Conservation (phyloP, 1,140 invertebrate genomes). For the Drosophila novamexicana region DNA sequence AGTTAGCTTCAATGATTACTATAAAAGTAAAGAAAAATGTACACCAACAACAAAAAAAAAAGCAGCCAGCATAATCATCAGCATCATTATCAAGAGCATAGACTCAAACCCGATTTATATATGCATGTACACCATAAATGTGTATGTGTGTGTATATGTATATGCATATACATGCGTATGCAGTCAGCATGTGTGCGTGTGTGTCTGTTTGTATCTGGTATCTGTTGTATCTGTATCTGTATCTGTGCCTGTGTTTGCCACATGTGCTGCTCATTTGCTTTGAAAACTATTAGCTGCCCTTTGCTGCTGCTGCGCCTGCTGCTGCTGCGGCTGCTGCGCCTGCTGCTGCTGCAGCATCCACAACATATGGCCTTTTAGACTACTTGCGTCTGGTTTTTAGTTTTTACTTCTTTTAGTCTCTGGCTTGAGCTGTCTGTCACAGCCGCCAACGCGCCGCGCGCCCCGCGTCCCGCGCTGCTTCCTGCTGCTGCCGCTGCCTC, state of each 20-base stretch:
- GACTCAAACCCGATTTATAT: slow-evolving; percentile 23
- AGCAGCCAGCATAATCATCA: slow-evolving; percentile 65
- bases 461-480: not conserved
- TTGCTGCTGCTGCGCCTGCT: slow-evolving; percentile 18
- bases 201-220: slow-evolving; percentile 4
- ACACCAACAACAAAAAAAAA: slow-evolving; percentile 14
- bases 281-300: slow-evolving; percentile 78
- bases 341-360: slow-evolving; percentile 39
- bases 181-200: slow-evolving; percentile 21
- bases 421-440: slow-evolving; percentile 27
- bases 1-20: slow-evolving; percentile 75
- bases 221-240: slow-evolving; percentile 9
- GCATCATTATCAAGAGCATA: slow-evolving; percentile 61
- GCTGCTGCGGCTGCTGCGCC: slow-evolving; percentile 20
- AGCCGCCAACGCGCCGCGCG: not conserved
- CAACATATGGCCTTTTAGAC: slow-evolving; percentile 68
- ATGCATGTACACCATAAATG: not conserved
- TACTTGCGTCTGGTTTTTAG: slow-evolving; percentile 28
- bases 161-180: slow-evolving; percentile 40
- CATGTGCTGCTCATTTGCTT: slow-evolving; percentile 79
- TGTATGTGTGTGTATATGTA: not conserved
- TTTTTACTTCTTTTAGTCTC: slow-evolving; percentile 20
- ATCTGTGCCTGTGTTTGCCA: slow-evolving; percentile 52
- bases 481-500: not conserved
- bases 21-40: slow-evolving; percentile 52